Percentiles rank a stretch among this genome's conserved stretches.
Conservation (phyloP, 2,113 vertebrate species). For the Murina feae region DNA sequence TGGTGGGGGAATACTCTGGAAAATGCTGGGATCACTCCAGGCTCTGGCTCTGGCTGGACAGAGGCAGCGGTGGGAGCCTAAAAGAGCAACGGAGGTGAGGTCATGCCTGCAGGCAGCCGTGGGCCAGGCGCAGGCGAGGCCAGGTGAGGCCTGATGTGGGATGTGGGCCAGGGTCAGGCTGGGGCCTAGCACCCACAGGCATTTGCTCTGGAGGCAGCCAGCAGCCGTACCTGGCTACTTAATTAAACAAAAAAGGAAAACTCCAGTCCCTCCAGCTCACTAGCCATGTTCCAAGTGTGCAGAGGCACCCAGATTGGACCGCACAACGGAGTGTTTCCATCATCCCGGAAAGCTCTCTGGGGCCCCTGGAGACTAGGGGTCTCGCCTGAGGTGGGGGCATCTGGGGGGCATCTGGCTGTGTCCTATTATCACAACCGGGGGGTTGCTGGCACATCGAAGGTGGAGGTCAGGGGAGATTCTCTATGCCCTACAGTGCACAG, state of each 20-base stretch:
- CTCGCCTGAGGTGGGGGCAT: too few relatives aligned
- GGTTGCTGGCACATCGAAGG: background rate
- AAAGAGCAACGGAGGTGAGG: background rate
- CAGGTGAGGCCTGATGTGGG: background rate
- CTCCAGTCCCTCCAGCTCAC: background rate
- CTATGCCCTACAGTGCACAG: background rate
- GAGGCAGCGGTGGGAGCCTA: rapidly evolving
- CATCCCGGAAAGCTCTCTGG: background rate
- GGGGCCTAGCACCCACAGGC: background rate
- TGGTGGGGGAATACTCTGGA: background rate
- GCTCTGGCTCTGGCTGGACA: background rate
- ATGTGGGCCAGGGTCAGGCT: background rate
- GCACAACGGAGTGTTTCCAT: background rate
- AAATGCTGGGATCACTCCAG: background rate
- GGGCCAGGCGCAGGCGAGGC: background rate
- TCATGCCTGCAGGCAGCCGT: background rate
- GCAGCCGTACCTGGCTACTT: background rate
- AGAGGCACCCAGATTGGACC: background rate
- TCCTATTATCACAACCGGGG: background rate
- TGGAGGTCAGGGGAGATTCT: background rate
- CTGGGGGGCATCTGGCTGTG: background rate
- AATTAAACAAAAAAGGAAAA: background rate
- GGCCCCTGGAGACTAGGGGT: background rate
- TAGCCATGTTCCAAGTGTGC: background rate
- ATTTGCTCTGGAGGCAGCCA: background rate